Base-by-base conservation (phyloP, 2,888 invertebrate genomes). In the Ecdyonurus torrentis region DNA sequence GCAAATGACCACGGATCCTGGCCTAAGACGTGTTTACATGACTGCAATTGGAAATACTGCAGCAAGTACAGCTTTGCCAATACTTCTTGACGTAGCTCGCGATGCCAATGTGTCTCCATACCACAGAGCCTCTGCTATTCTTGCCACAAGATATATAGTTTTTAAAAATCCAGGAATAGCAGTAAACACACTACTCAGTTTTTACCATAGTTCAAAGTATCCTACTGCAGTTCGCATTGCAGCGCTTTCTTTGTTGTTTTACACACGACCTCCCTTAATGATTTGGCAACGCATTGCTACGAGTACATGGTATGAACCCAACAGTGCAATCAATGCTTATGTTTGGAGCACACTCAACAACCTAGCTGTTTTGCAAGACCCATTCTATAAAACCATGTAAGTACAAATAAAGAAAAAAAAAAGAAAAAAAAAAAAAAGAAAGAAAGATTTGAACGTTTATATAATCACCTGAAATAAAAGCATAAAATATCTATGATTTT, bases 11-110 rank as follows among this genome's bases (percentile, higher is more conserved):
- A 15, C 61, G 1, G 37, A 68, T 64, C 63, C 71, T 59, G 64
- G 68, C 37, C 64, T 68, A 59, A 64, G 65, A 2, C 68, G 71
- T 1, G 66, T 67, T 20, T 66, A 67, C 37, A 60, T 76, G 61
- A 70, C 71, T 63, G 71, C 72, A 18, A 67, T 73, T 23, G 74
- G 73, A 20, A 74, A 74, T 66, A 68, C 74, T 25, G 74, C 74
- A 52, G 68, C 70, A 55, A 67, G 67, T 18, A 68, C 70, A 2
- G 67, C 70, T 25, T 22, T 73, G 20, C 69, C 70, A 1, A 25
- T 68, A 24, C 65, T 74, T 2, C n/a, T 25, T 52, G 2, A 55
- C 7, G 23, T 60, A 2, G 66, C 63, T 2, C 58, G 55, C 2
- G 64, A 65, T 15, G 2, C 20, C 0, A 59, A 25, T 1, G 19